Evolutionary conservation across 1,140 invertebrate species (phyloP).

Genomic region (Dendrolimus punctatus): DNA sequence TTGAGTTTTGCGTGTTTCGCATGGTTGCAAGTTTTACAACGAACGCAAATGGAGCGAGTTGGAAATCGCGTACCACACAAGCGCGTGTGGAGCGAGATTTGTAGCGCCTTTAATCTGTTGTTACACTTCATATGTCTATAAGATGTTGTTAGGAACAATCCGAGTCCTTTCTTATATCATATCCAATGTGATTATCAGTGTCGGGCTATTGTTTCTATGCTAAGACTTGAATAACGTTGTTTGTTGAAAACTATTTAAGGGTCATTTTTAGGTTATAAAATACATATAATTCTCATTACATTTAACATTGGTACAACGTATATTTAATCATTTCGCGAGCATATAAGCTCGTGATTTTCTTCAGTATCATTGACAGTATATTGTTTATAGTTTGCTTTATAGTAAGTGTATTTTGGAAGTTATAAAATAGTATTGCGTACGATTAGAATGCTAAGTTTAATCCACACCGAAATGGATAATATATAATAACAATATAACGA

Average conservation of each 20-base stretch:
- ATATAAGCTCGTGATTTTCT: too few species aligned
- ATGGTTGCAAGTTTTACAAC: conserved; percentile 44
- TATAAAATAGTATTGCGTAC: too few species aligned
- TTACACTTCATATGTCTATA: conserved; percentile 34
- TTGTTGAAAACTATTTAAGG: conserved; percentile 39
- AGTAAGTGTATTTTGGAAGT: too few species aligned
- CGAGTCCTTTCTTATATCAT: not conserved
- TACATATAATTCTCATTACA: too few species aligned
- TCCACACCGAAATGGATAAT: too few species aligned
- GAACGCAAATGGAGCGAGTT: conserved; percentile 11
- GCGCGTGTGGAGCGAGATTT: not conserved
- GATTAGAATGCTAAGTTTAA: too few species aligned
- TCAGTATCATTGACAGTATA: too few species aligned
- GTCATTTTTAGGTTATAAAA: not conserved
- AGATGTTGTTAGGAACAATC: conserved; percentile 29
- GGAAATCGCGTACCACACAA: not conserved
- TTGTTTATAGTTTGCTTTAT: too few species aligned
- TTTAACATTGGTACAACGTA: too few species aligned
- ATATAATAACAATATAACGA: too few species aligned
- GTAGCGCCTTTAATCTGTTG: conserved; percentile 16
- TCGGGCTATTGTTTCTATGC: conserved; percentile 24
- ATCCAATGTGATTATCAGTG: conserved; percentile 10
- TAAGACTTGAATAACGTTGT: conserved; percentile 54
- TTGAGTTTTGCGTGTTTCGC: conserved; percentile 24
- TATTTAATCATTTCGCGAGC: too few species aligned